Conservation (phyloP, 2,113 vertebrate species). For the Muntiacus reevesi region DNA sequence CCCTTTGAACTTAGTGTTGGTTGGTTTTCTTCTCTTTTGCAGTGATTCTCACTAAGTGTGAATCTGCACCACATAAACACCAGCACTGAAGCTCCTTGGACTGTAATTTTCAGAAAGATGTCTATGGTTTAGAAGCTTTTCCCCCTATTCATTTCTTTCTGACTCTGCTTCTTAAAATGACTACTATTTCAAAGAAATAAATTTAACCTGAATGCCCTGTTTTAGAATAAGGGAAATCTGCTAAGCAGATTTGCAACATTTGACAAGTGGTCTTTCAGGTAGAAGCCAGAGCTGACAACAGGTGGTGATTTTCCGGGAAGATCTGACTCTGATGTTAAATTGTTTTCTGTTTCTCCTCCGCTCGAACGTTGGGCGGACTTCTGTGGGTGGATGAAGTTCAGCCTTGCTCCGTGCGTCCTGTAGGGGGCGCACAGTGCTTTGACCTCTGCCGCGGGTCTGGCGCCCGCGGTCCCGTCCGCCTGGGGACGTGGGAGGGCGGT, state of each 20-base stretch:
- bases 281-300: not conserved
- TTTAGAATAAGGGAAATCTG: constrained; percentile 6
- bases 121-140: constrained; percentile 20
- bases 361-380: not conserved
- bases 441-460: not conserved
- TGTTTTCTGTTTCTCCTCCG: not conserved
- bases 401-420: not conserved
- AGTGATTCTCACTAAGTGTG: not conserved
- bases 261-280: not conserved
- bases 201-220: constrained; percentile 31
- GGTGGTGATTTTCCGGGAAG: not conserved
- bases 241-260: constrained; percentile 3
- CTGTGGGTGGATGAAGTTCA: not conserved
- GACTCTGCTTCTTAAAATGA: not conserved
- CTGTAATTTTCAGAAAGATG: constrained; percentile 27
- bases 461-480: accelerated
- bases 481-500: not conserved
- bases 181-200: constrained; percentile 51
- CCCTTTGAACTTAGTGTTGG: not conserved
- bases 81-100: not conserved
- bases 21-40: not conserved
- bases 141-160: not conserved
- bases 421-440: not conserved
- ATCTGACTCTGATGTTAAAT: not conserved
- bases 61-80: not conserved